Evolutionary conservation across 2,113 vertebrate species (phyloP).

Genomic region (Notarius lentiginosus): DNA sequence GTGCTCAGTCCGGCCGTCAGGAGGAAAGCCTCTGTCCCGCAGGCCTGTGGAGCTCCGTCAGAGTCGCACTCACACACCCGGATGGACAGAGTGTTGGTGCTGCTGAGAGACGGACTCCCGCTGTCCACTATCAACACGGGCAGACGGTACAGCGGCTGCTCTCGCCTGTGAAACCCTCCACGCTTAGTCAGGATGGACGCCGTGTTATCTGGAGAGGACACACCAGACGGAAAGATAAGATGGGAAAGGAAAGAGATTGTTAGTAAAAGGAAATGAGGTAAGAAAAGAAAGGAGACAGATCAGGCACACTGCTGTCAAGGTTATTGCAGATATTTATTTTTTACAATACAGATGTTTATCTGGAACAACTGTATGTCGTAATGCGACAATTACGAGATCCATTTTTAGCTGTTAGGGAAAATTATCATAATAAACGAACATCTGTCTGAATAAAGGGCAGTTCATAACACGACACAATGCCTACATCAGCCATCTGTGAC

Average conservation of each 20-base stretch:
- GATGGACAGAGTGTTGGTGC: conserved; percentile 85
- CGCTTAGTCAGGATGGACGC: conserved; percentile 80
- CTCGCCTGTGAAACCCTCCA: conserved; percentile 80
- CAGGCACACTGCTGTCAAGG: background rate
- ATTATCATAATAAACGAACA: background rate
- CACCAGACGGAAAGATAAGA: background rate
- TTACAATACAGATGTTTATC: background rate
- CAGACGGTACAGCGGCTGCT: conserved; percentile 82
- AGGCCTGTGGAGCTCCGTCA: conserved; percentile 78
- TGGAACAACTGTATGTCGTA: background rate
- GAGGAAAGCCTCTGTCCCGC: conserved; percentile 78
- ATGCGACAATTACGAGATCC: background rate
- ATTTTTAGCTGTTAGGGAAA: background rate
- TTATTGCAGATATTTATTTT: background rate
- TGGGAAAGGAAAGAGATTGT: background rate
- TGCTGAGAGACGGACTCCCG: conserved; percentile 80
- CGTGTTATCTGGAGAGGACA: conserved; percentile 75
- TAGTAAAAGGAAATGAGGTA: background rate
- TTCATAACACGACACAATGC: background rate
- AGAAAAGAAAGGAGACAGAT: background rate
- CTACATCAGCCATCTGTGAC: background rate
- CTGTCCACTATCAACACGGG: conserved; percentile 86
- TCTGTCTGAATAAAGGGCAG: background rate
- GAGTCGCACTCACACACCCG: conserved; percentile 82
- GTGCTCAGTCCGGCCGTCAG: conserved; percentile 81